A percentile compares a stretch with the other conserved stretches of the same genome.
These are phyloP conservation scores for Exocentrus adspersus DNA, from an alignment of 2,888 invertebrate species.

Conservation along the genomic window DNA sequence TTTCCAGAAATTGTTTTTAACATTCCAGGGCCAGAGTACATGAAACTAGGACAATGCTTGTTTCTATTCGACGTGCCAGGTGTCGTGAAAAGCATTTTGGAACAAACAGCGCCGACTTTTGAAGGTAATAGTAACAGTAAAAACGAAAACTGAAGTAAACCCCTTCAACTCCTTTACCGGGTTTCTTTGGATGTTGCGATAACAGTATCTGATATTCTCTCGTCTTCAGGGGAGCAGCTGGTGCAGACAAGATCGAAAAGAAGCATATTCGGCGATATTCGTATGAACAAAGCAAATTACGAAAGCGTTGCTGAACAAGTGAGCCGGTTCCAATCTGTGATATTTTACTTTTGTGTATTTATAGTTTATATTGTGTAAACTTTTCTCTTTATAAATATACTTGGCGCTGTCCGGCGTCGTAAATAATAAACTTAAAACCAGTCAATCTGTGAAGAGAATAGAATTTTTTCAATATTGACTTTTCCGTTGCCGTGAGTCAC, in stretches of 20 bases:
- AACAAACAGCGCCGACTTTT: slow-evolving; percentile 36
- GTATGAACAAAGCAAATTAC: not conserved
- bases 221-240: not conserved
- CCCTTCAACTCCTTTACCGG: too few relatives aligned
- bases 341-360: slow-evolving; percentile 12
- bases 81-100: slow-evolving; percentile 45
- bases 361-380: slow-evolving; percentile 17
- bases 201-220: not conserved
- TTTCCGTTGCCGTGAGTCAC: too few relatives aligned
- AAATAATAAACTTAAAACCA: not conserved
- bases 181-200: too few relatives aligned
- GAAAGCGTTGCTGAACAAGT: not conserved
- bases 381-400: too few relatives aligned
- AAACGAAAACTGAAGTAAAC: too few relatives aligned
- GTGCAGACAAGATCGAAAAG: slow-evolving; percentile 6
- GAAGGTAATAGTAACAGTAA: slow-evolving; percentile 16
- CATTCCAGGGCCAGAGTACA: slow-evolving; percentile 46
- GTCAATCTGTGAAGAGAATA: not conserved
- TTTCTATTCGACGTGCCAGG: slow-evolving; percentile 52
- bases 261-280: slow-evolving; percentile 2
- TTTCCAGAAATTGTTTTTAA: not conserved
- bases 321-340: not conserved
- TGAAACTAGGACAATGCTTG: slow-evolving; percentile 39
- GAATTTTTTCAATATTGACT: not conserved
- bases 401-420: too few relatives aligned